These are phyloP conservation scores for Subacronicta megacephala DNA, from an alignment of 2,888 invertebrate species.

Conservation along the genomic window DNA sequence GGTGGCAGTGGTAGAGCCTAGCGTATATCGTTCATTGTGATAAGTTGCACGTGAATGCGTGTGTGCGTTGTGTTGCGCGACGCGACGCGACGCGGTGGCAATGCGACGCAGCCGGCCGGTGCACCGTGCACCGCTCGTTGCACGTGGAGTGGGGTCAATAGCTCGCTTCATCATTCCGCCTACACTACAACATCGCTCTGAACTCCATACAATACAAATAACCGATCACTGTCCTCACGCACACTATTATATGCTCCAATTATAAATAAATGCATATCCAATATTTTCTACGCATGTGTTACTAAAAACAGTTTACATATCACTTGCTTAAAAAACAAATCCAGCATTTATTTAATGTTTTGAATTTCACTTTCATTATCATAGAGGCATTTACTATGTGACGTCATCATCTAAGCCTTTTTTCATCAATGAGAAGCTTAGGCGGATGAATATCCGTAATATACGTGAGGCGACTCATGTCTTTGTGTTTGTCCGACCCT, in stretches of 20 bases:
- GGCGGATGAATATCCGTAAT: too few species aligned
- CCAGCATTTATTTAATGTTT: not conserved
- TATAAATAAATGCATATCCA: conserved; percentile 39
- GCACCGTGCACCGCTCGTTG: conserved; percentile 59
- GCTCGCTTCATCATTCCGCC: conserved; percentile 69
- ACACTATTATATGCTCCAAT: conserved; percentile 33
- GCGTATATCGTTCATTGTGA: conserved; percentile 31
- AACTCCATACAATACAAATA: conserved; percentile 48
- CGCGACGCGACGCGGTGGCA: not conserved
- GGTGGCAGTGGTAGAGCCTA: conserved; percentile 1
- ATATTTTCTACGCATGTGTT: conserved; percentile 23
- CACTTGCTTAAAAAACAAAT: not conserved
- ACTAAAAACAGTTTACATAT: conserved; percentile 8
- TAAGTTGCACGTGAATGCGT: conserved; percentile 44
- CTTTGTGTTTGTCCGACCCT: too few species aligned
- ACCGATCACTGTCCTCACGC: conserved; percentile 60
- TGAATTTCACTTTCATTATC: not conserved
- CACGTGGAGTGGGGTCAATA: conserved; percentile 82
- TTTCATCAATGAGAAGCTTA: not conserved
- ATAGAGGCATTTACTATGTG: not conserved
- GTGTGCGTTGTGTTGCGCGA: not conserved
- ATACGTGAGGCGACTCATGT: too few species aligned
- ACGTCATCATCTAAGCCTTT: not conserved
- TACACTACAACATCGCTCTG: conserved; percentile 53
- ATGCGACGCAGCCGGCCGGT: conserved; percentile 41